A percentile compares a stretch with the other conserved stretches of the same genome.
Conservation (phyloP, 2,113 vertebrate species). For the Phalacrocorax pelagicus region DNA sequence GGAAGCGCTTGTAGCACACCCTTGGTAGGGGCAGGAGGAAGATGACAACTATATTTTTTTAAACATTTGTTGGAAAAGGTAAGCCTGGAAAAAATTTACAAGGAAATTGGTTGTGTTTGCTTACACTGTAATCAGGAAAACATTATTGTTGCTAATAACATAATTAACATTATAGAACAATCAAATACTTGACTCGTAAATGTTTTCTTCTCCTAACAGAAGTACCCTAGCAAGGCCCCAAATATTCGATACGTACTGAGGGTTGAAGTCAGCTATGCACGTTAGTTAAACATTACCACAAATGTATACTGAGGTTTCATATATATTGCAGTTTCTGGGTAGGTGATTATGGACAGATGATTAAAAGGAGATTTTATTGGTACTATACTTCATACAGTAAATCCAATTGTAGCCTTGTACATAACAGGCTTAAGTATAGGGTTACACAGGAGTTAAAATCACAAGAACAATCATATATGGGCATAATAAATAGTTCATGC, state of each 20-base stretch:
- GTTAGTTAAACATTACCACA: background rate
- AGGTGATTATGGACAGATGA: background rate
- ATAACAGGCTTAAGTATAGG: background rate
- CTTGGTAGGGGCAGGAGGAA: background rate
- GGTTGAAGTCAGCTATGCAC: background rate
- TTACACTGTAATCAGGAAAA: background rate
- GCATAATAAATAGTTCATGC: background rate
- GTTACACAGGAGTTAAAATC: background rate
- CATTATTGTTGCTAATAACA: background rate
- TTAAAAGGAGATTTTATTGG: background rate
- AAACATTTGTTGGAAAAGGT: background rate
- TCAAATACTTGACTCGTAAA: background rate
- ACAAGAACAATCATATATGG: background rate
- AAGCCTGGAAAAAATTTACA: background rate
- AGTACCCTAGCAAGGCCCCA: background rate
- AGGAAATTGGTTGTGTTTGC: background rate
- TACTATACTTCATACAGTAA: background rate
- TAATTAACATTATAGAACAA: background rate
- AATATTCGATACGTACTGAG: accelerated
- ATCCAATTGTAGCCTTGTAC: background rate
- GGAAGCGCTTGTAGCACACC: background rate
- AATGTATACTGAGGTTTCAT: background rate
- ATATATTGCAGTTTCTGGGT: background rate
- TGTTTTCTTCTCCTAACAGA: background rate
- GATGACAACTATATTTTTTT: background rate